Base-by-base conservation (phyloP, 64 coral and sea anemone genomes). In the Dendrophyllia cribrosa region DNA sequence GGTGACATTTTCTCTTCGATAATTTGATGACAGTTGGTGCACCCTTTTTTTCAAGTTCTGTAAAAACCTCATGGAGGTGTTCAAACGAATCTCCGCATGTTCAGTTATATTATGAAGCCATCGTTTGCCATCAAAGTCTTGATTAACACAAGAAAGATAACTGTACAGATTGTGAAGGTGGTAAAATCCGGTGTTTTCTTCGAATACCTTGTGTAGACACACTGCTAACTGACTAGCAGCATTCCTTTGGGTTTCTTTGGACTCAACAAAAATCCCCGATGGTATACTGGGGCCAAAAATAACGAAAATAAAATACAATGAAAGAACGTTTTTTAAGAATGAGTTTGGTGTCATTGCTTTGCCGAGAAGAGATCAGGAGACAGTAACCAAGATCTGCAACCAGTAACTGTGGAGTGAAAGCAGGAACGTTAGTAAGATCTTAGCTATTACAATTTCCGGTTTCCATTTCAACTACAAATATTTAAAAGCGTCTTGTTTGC, bases 101-200 rank as follows among this genome's bases (percentile, higher is more conserved):
- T 84, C 45, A 23, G 62, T 84, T 11, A 84, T 67, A 84, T 65
- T 84, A 19, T 51, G 15, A 51, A 84, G 80, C 45, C 66, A 67
- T 15, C 12, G 9, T 7, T 64, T 46, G 19, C 43, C 19, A 46
- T 84, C 19, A 20, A 11, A 22, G 45, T 22, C n/a, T 67, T 51
- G 80, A 68, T 50, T 20, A 7, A 63, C 80, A 51, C 60, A 84
- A 50, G 80, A 65, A 51, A 84, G 62, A 48, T 60, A 51, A 19
- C n/a, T 34, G 20, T 84, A 84, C 14, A 84, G 45, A 5, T 20
- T 84, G 11, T 66, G 61, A 6, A 84, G 61, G 11, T 50, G 26
- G 11, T 84, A 43, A 48, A 84, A 67, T 49, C 80, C 62, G 4
- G 63, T 47, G 21, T 84, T 68, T 84, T 67, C n/a, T 59, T 46